Conservation (phyloP, 2,888 invertebrate species). For the Calliopum simillimum region DNA sequence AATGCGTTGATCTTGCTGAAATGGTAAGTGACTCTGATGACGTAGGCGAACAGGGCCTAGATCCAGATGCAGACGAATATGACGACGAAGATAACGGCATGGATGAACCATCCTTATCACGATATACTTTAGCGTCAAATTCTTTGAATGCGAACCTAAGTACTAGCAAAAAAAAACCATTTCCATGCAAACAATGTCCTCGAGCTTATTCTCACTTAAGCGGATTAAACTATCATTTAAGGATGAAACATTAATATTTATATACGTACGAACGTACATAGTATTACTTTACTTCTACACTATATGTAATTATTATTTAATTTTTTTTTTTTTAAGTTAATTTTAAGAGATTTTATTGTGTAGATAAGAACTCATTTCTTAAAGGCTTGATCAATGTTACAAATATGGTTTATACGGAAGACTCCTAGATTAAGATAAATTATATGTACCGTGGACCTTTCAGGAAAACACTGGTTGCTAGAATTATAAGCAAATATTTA, state of each 20-base stretch:
- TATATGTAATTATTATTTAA: not conserved
- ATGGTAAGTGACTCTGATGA: conserved; percentile 41
- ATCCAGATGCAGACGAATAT: conserved; percentile 11
- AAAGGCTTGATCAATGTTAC: too few relatives aligned
- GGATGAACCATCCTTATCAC: conserved; percentile 30
- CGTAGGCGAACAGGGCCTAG: conserved; percentile 5
- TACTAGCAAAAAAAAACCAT: conserved; percentile 38
- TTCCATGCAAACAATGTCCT: conserved; percentile 45
- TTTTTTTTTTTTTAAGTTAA: not conserved
- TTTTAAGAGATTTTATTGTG: conserved; percentile 4
- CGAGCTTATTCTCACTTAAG: conserved; percentile 46
- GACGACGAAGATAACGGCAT: conserved; percentile 37
- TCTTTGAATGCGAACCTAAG: conserved; percentile 34
- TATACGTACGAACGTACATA: not conserved
- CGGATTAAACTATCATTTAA: conserved; percentile 48
- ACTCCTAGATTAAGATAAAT: too few relatives aligned
- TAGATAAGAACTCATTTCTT: not conserved
- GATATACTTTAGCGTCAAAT: conserved; percentile 20
- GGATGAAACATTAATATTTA: conserved; percentile 43
- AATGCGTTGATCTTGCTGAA: conserved; percentile 45
- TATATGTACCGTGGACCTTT: too few relatives aligned
- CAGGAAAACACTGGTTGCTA: too few relatives aligned
- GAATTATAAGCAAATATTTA: too few relatives aligned
- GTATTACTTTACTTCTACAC: too few relatives aligned
- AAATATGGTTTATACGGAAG: too few relatives aligned